Evolutionary conservation across 2,888 invertebrate species (phyloP), one percentile per base, ranked within the genome.

Genomic region (Eristalinus aeneus): DNA sequence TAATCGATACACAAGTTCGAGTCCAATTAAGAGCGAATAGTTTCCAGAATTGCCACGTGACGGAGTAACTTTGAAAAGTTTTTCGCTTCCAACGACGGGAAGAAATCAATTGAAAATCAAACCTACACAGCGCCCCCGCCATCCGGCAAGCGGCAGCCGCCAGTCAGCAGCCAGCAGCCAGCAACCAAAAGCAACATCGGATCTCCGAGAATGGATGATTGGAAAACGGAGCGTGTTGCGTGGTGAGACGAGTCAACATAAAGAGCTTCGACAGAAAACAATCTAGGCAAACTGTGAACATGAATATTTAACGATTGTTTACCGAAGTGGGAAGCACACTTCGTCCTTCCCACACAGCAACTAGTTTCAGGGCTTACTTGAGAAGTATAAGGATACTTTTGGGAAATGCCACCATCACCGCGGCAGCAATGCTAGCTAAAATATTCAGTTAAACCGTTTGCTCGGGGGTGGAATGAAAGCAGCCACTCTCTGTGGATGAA

Each of bases 1-100:
- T 78, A 83, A 82, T 82, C 76, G 76, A 82, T 76, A 82, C 72
- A 76, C 60, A 82, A 82, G 53, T 82, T 82, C 73, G 77, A 83
- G 73, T 78, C 73, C 77, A 78, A 77, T 83, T 83, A 83, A 82
- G 39, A 68, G 60, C 34, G 67, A 72, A 76, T 72, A 71, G 81
- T 67, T 72, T 53, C 36, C 39, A 20, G 27, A 61, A 58, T 39
- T 65, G 46, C 60, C 32, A 67, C 75, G 67, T 75, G 75, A 75
- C 46, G 67, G 53, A 27, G 20, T 31, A 34, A 63, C 31, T 20
- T 63, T 34, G 9, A 16, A 16, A 67, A 67, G 16, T 53, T 67
- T 75, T 36, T 22, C 56, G 56, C 23, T 23, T 23, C 53, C 53
- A 23, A 56, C 2, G 23, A 23, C 20, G 46, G 27, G 31, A n/a